Conservation (phyloP, 2,888 invertebrate genomes). For the Pogonocherus hispidulus region DNA sequence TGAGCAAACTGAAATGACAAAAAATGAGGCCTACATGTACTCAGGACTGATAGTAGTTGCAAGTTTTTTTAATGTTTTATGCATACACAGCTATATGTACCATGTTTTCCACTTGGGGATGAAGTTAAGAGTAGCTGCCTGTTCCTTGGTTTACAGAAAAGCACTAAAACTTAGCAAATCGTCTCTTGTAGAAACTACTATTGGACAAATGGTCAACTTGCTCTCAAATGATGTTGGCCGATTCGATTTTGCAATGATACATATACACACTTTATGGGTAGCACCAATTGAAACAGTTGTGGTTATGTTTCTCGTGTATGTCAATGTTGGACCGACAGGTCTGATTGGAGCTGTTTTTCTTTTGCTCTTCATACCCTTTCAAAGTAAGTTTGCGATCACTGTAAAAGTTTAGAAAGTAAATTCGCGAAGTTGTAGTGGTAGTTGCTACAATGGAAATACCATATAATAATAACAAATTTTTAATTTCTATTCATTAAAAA, state of each 20-base stretch:
- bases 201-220: conserved; percentile 50
- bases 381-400: conserved; percentile 55
- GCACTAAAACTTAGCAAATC: conserved; percentile 74
- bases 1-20: conserved; percentile 62
- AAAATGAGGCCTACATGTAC: conserved; percentile 80
- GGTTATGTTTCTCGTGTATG: conserved; percentile 70
- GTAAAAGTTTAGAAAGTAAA: too few relatives aligned
- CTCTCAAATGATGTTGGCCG: conserved; percentile 73
- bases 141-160: conserved; percentile 87
- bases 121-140: conserved; percentile 86
- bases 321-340: conserved; percentile 63
- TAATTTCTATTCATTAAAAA: too few relatives aligned
- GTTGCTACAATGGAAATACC: too few relatives aligned
- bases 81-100: conserved; percentile 84
- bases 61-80: conserved; percentile 79
- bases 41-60: conserved; percentile 80
- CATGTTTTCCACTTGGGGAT: conserved; percentile 86
- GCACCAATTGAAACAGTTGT: conserved; percentile 75
- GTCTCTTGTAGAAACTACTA: conserved; percentile 43
- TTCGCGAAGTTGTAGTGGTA: too few relatives aligned
- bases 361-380: conserved; percentile 59
- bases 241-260: conserved; percentile 85
- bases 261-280: conserved; percentile 84
- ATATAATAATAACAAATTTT: too few relatives aligned
- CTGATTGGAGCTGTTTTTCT: conserved; percentile 65